Conservation (phyloP, 1,140 invertebrate genomes). For the Drosophila sproati region DNA sequence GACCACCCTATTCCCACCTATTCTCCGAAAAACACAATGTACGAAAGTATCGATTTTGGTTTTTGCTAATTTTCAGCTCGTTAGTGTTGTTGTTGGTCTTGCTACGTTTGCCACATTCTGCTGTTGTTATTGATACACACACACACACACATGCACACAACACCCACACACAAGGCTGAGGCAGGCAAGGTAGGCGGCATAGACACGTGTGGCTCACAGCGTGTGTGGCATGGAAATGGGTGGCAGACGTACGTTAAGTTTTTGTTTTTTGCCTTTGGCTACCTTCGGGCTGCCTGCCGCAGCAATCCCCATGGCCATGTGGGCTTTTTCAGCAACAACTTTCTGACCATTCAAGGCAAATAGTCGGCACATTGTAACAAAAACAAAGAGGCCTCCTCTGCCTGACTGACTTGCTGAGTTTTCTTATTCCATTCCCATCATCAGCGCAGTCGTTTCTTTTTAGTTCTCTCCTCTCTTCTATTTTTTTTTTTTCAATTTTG, state of each 20-base stretch:
- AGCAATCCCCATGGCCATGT: conserved; percentile 22
- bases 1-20: neutral
- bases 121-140: conserved; percentile 48
- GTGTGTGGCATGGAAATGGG: neutral
- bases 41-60: conserved; percentile 62
- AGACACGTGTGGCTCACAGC: conserved; percentile 9
- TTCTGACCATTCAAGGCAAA: conserved; percentile 74
- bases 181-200: conserved; percentile 15
- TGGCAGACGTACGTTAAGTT: conserved; percentile 37
- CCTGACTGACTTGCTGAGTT: conserved; percentile 66
- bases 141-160: conserved; percentile 20
- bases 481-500: conserved; percentile 22
- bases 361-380: conserved; percentile 66
- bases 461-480: no score
- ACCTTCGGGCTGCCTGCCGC: neutral
- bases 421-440: conserved; percentile 51
- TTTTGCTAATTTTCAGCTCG: conserved; percentile 71
- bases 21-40: conserved; percentile 28
- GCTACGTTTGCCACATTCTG: conserved; percentile 43
- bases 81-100: conserved; percentile 51
- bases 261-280: conserved; percentile 18
- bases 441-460: conserved; percentile 16
- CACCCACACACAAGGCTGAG: conserved; percentile 32
- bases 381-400: conserved; percentile 49
- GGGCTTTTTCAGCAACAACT: conserved; percentile 57